phyloP scores from a whole-genome alignment of 1,140 invertebrate genomes.

The Steinernema khuongi region DNA sequence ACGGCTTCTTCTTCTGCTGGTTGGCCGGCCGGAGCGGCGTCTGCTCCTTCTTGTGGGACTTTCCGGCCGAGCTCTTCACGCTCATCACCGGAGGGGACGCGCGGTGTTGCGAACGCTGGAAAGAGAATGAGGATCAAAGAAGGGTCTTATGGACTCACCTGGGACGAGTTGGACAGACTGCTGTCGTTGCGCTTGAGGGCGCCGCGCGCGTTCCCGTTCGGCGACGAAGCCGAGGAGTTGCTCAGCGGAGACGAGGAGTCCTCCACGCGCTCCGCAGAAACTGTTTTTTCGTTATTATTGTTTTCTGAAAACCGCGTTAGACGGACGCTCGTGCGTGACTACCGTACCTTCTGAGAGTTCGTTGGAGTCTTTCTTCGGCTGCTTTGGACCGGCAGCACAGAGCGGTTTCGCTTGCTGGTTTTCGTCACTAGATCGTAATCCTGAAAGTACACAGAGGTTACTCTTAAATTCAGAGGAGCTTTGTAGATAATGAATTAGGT shows the following conservation, averaged over 20 bases:
- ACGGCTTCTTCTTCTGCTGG: constrained; percentile 14
- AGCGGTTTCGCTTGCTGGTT: constrained; percentile 10
- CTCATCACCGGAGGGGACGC: background rate
- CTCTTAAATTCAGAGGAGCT: too few relatives aligned
- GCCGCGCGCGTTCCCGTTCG: background rate
- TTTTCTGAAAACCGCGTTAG: background rate
- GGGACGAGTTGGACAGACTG: background rate
- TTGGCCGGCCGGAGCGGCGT: background rate
- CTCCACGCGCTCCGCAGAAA: background rate
- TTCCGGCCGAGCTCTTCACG: background rate
- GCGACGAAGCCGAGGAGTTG: background rate
- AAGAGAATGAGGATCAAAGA: background rate
- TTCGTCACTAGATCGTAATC: constrained; percentile 15
- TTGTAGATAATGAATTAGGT: too few relatives aligned
- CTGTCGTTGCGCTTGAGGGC: background rate
- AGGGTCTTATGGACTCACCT: background rate
- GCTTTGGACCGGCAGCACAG: constrained; percentile 7
- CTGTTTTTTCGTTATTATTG: constrained; percentile 12
- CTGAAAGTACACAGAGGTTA: background rate
- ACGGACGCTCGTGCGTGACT: background rate
- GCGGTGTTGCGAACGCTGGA: background rate
- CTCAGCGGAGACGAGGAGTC: constrained; percentile 4
- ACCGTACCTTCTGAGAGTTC: background rate
- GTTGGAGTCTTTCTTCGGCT: background rate
- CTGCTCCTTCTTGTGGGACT: background rate